Base-by-base conservation (phyloP, 2,113 vertebrate genomes). In the Scatophagus argus region DNA sequence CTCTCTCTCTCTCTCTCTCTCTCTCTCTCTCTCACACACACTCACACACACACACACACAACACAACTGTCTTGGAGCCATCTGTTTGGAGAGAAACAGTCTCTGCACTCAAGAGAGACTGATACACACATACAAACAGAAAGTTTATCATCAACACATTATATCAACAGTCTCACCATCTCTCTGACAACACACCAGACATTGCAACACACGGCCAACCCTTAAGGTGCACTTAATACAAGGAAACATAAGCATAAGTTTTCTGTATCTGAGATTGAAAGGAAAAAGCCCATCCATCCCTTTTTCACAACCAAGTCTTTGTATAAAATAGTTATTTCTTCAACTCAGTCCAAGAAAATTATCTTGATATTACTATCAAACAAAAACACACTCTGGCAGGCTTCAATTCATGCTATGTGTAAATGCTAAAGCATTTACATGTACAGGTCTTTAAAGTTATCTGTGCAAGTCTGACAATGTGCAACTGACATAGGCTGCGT, bases 31-130 rank as follows among this genome's bases (percentile, higher is more conserved):
- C n/a, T n/a, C 51, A 62, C 27, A 61, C 34, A 56, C 17, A 55
- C 47, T 60, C 55, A 74, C 34, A 55, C 62, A 85, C 77, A 86
- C 52, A 77, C 56, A 72, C 56, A 38, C 31, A 83, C 64, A 64
- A 82, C 38, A 58, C 49, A 77, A 84, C 70, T n/a, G 36, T 80
- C 74, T 77, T 56, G 66, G 72, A 88, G 87, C 59, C 25, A 10
- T 83, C 78, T 86, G 85, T 82, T 87, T 79, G 60, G 27, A 34
- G 14, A 86, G 80, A 67, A 71, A 73, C 62, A 68, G 73, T 69
- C 32, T 19, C 59, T 67, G 32, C 52, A 65, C 77, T 88, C 23
- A 56, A 68, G 56, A 85, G 51, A 81, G 46, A 54, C n/a, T 12
- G 52, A 83, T 47, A 76, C 38, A 49, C 0, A 2, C 32, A 62